These are phyloP conservation scores for Polydesmus complanatus DNA, from an alignment of 2,888 invertebrate species.

Conservation along the genomic window DNA sequence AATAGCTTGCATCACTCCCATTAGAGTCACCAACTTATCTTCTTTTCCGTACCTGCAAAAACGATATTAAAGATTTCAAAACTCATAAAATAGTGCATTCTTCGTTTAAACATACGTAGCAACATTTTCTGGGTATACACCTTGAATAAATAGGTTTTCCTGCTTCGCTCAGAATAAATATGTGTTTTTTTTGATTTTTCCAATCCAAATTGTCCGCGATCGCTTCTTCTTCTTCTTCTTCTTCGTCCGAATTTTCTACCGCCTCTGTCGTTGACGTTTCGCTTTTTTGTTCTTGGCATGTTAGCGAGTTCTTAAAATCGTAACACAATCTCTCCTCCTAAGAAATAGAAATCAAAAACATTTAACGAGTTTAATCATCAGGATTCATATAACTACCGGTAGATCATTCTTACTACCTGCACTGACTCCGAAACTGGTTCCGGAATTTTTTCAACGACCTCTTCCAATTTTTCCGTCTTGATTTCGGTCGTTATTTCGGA, in stretches of 20 bases:
- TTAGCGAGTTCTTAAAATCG: background rate
- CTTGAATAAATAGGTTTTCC: slow-evolving; percentile 94
- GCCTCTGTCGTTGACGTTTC: background rate
- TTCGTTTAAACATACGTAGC: background rate
- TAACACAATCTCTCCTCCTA: background rate
- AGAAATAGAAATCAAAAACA: background rate
- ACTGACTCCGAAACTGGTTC: background rate
- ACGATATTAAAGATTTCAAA: slow-evolving; percentile 15
- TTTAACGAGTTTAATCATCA: too few species aligned
- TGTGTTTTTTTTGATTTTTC: slow-evolving; percentile 70
- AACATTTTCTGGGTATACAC: slow-evolving; percentile 33
- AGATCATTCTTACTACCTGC: too few species aligned
- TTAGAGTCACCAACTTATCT: slow-evolving; percentile 82
- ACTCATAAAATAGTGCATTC: slow-evolving; percentile 1
- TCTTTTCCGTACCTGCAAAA: slow-evolving; percentile 68
- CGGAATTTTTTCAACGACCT: too few species aligned
- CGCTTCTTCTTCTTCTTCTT: slow-evolving; percentile 19
- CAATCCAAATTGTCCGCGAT: slow-evolving; percentile 43
- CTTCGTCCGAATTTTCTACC: slow-evolving; percentile 5
- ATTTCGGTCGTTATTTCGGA: background rate
- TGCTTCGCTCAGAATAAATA: slow-evolving; percentile 87
- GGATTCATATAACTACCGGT: too few species aligned
- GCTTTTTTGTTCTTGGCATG: slow-evolving; percentile 3
- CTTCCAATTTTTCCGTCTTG: too few species aligned
- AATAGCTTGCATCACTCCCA: slow-evolving; percentile 87